Base-by-base conservation (phyloP, 2,888 invertebrate genomes). In the Caenorhabditis imperialis region DNA sequence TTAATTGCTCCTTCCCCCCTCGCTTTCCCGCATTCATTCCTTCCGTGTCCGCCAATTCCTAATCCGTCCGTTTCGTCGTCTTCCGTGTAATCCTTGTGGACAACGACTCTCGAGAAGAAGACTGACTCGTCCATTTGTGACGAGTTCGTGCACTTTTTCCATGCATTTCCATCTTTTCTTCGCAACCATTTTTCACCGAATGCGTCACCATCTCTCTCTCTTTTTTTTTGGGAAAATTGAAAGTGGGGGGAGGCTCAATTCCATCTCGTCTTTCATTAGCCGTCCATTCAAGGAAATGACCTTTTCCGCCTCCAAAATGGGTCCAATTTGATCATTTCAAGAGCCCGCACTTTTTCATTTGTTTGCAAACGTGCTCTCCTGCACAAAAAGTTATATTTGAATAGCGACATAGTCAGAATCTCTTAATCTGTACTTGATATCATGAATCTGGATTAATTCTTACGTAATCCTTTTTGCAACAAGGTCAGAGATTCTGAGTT, bases 1-100 rank as follows among this genome's bases (percentile, higher is more conserved):
- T 69, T 69, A 69, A 60, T 69, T 60, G 69, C 69, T 58, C 60
- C 27, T 51, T 54, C 60, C 60, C 27, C 44, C 47, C 60, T 42
- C 45, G 51, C 4, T 54, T 58, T 58, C 69, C 60, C 60, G 53
- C 69, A 60, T 69, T 60, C 69, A 38, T 54, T 53, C 47, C 38
- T 47, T 42, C 35, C 47, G 48, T 61, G 38, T 23, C 20, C 27
- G 51, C 58, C 48, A 54, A 40, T 42, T 54, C 50, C 57, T 50
- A 50, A 57, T 65, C 57, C 65, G 63, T 27, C 30, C 30, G 10
- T 30, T 30, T 30, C 45, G 40, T 67, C 50, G 61, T 55, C 48
- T 62, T 23, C 42, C 44, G 48, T 44, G 38, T 61, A 25, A 2
- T 40, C 22, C 35, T 2, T 50, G 40, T 48, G 30, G 30, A 10